Percentiles rank a stretch among this genome's conserved stretches.
These are phyloP conservation scores for Zygogramma bicolorata DNA, from an alignment of 2,888 invertebrate species.

Conservation along the genomic window DNA sequence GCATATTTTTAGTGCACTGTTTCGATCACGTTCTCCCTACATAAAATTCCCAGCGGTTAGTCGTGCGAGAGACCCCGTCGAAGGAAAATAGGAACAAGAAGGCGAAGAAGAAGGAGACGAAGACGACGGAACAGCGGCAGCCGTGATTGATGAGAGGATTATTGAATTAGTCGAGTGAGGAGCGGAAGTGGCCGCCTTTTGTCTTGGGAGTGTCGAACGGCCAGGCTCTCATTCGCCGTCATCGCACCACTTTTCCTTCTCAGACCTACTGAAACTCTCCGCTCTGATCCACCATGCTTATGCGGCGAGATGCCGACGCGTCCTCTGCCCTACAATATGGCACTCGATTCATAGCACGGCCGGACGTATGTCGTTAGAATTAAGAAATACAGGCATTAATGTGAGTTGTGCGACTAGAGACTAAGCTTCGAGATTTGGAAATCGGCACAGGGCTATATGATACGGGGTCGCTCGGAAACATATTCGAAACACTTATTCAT, in stretches of 20 bases:
- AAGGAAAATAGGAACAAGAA: conserved; percentile 4
- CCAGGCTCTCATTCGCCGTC: conserved; percentile 56
- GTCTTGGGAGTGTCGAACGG: conserved; percentile 61
- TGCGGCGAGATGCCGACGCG: conserved; percentile 17
- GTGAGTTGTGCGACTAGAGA: not conserved
- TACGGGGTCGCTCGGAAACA: too few species aligned
- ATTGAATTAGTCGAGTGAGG: conserved; percentile 57
- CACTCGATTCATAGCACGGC: conserved; percentile 7
- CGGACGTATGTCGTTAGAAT: conserved; percentile 3
- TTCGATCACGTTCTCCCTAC: not conserved
- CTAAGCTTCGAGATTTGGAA: not conserved
- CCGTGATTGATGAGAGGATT: conserved; percentile 59
- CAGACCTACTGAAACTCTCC: not conserved
- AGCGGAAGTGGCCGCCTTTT: conserved; percentile 61
- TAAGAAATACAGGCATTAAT: not conserved
- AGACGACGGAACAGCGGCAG: conserved; percentile 18
- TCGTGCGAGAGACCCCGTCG: not conserved
- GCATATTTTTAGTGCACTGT: not conserved
- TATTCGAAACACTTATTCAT: too few species aligned
- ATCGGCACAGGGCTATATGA: not conserved
- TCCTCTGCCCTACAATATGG: conserved; percentile 4
- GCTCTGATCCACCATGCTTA: conserved; percentile 24
- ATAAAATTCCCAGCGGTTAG: conserved; percentile 3
- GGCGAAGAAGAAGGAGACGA: conserved; percentile 18
- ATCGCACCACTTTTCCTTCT: conserved; percentile 12